Evolutionary conservation across 1,140 invertebrate species (phyloP), one percentile per base, ranked within the genome.

Genomic region (Phenacoccus solenopsis): DNA sequence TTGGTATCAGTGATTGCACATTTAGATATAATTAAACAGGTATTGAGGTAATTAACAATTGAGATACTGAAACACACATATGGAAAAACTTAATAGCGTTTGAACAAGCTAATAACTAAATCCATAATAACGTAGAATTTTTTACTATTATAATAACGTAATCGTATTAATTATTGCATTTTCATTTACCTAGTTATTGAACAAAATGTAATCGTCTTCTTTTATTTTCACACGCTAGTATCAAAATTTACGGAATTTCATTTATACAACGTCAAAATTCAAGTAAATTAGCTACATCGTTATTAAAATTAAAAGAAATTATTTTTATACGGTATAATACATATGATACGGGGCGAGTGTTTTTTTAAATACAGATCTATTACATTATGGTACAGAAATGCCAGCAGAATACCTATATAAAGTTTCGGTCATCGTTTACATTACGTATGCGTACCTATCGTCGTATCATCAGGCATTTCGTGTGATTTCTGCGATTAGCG

Each of bases 1-100:
- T 64, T 64, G 59, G 59, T 64, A 64, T 64, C 59, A 64, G 59
- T 64, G 59, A 64, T 64, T 64, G 59, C 59, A 64, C 59, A 64
- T 64, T 64, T 27, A 64, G 22, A 64, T 24, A 16, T 27, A 27
- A 64, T 9, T 24, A 64, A 10, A 64, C 25, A 25, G 59, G 22
- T 24, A 64, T 64, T 64, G 10, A 1, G 25, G 59, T 64, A 64
- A 49, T 49, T 16, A 32, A 49, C 12, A 49, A 49, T n/a, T 49
- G 5, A 49, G 38, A 49, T 64, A 64, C 22, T 64, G 59, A 64
- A 64, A 64, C 16, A 64, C 25, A 64, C 25, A 64, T 25, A 25
- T 64, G 25, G 21, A 64, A 64, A 64, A 64, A 64, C 59, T 2
- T 59, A 59, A 59, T 64, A 25, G 59, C 59, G 25, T 10, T 27